phyloP scores from a whole-genome alignment of 2,113 vertebrate genomes.

The Caloenas nicobarica region DNA sequence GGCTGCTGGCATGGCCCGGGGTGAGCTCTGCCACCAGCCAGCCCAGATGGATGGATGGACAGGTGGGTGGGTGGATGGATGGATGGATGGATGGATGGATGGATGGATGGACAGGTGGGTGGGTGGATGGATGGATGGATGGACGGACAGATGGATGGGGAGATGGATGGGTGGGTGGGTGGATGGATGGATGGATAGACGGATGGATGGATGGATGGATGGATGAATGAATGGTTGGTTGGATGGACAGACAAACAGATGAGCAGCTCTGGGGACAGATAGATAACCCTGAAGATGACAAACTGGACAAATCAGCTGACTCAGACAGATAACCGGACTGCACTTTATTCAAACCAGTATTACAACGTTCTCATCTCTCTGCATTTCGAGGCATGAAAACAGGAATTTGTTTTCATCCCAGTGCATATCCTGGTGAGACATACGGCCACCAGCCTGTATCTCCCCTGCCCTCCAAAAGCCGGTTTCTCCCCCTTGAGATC shows the following conservation, averaged over 20 bases:
- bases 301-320: neutral
- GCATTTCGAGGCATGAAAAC: neutral
- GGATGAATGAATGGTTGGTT: too few relatives aligned
- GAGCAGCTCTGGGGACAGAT: too few relatives aligned
- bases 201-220: accelerated
- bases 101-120: too few relatives aligned
- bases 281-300: neutral
- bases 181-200: too few relatives aligned
- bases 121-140: too few relatives aligned
- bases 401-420: neutral
- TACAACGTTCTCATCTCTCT: neutral
- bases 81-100: too few relatives aligned
- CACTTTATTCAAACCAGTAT: neutral
- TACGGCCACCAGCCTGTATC: accelerated
- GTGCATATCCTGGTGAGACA: neutral
- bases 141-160: too few relatives aligned
- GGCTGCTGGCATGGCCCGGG: accelerated
- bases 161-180: too few relatives aligned
- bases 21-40: neutral
- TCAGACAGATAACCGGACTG: neutral
- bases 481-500: neutral
- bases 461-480: neutral
- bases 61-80: neutral
- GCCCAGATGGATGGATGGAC: neutral
- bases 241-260: too few relatives aligned